phyloP scores from a whole-genome alignment of 2,888 invertebrate species.

The Ichneumoninae sp. region DNA sequence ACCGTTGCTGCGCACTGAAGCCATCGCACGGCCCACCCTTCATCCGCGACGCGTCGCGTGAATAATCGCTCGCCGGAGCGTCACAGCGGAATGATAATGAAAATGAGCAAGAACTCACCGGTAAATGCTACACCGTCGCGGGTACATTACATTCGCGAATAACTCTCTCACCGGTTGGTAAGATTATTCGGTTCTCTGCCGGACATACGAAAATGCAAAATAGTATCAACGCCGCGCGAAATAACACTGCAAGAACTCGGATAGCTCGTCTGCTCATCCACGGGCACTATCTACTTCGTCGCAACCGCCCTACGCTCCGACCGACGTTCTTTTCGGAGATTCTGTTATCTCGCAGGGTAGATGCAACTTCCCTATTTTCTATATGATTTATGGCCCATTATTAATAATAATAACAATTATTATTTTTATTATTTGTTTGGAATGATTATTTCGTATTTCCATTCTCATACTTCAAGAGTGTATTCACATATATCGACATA shows the following conservation, averaged over 20 bases:
- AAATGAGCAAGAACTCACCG: constrained; percentile 12
- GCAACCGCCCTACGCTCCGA: not conserved
- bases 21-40: not conserved
- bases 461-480: no score
- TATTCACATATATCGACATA: no score
- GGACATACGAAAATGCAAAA: constrained; percentile 2
- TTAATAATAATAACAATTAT: no score
- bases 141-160: constrained; percentile 2
- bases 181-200: not conserved
- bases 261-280: not conserved
- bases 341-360: not conserved
- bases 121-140: not conserved
- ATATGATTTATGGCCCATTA: not conserved
- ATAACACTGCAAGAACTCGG: not conserved
- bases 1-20: not conserved
- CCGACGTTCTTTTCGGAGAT: not conserved
- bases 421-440: not conserved
- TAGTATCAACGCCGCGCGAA: not conserved
- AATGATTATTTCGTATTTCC: no score
- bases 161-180: not conserved
- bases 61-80: not conserved
- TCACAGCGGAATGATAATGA: constrained; percentile 8
- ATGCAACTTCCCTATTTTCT: not conserved
- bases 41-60: not conserved
- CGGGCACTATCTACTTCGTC: not conserved